These are phyloP conservation scores for Xanthorhoe designata DNA, from an alignment of 2,888 invertebrate genomes.

Conservation along the genomic window DNA sequence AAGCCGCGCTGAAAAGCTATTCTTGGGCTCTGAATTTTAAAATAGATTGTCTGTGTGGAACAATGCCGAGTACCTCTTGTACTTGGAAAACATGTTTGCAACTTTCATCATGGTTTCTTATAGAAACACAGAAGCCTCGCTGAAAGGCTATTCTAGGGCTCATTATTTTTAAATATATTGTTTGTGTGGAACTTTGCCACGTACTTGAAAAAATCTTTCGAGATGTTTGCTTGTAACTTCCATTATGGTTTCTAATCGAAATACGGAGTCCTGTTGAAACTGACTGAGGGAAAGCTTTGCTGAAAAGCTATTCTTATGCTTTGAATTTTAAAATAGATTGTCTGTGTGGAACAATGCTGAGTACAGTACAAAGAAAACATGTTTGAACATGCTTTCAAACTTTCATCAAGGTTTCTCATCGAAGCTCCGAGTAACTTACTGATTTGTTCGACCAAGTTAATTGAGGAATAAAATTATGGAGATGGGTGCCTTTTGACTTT, in stretches of 20 bases:
- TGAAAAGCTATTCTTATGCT: constrained; percentile 37
- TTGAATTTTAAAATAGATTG: constrained; percentile 35
- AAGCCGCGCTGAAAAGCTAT: constrained; percentile 32
- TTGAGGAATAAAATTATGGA: too few relatives aligned
- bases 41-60: constrained; percentile 11
- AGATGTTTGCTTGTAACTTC: too few relatives aligned
- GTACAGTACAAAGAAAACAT: background rate
- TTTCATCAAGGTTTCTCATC: background rate
- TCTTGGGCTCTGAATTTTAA: constrained; percentile 40
- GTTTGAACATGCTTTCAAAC: background rate
- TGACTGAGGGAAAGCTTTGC: constrained; percentile 43
- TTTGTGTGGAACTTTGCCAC: background rate
- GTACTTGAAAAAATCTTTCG: background rate
- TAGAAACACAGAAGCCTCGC: constrained; percentile 2
- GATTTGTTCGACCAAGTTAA: too few relatives aligned
- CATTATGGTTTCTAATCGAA: too few relatives aligned
- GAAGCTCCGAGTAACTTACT: too few relatives aligned
- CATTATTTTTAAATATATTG: constrained; percentile 32
- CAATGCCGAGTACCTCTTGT: background rate
- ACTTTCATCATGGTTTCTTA: background rate
- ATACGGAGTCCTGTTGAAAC: constrained; percentile 51
- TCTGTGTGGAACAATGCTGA: background rate
- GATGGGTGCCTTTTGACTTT: too few relatives aligned
- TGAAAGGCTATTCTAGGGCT: constrained; percentile 37
- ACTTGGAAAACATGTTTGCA: background rate